Evolutionary conservation across 2,113 vertebrate species (phyloP).

Genomic region (Anarrhichthys ocellatus): DNA sequence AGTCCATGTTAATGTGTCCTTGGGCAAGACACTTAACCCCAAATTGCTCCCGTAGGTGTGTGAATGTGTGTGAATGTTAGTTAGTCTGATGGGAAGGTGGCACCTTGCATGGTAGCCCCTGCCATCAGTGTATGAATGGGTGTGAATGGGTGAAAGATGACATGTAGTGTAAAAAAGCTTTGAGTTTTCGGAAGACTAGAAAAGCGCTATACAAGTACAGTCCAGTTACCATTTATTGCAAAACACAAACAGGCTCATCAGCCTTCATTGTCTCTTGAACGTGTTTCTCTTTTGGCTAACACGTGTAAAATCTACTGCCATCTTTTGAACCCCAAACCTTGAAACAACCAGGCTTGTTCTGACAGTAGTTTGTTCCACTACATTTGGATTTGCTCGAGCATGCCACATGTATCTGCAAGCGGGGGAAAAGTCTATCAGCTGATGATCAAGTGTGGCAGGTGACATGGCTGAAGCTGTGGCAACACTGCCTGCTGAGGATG

Average conservation of each 20-base stretch:
- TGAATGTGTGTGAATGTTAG: neutral
- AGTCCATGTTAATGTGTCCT: neutral
- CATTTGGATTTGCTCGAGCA: neutral
- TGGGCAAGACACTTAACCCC: neutral
- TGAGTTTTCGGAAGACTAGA: neutral
- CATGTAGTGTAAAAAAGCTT: neutral
- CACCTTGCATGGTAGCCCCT: neutral
- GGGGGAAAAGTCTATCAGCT: neutral
- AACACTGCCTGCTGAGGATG: neutral
- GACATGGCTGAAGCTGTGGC: constrained; percentile 11
- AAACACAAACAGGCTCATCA: neutral
- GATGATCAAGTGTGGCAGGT: constrained; percentile 12
- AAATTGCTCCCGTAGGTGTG: neutral
- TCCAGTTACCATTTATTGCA: too few species aligned
- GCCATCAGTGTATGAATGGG: too few species aligned
- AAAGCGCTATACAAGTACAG: too few species aligned
- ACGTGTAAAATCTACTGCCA: neutral
- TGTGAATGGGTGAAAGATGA: neutral
- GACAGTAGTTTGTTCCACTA: constrained; percentile 1
- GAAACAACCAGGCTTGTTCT: constrained; percentile 31
- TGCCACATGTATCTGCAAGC: neutral
- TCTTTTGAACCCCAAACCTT: constrained; percentile 10
- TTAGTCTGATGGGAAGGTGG: neutral
- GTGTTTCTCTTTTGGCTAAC: neutral
- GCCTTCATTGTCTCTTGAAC: neutral